Conservation (phyloP, 2,888 invertebrate species). For the Diloba caeruleocephala region DNA sequence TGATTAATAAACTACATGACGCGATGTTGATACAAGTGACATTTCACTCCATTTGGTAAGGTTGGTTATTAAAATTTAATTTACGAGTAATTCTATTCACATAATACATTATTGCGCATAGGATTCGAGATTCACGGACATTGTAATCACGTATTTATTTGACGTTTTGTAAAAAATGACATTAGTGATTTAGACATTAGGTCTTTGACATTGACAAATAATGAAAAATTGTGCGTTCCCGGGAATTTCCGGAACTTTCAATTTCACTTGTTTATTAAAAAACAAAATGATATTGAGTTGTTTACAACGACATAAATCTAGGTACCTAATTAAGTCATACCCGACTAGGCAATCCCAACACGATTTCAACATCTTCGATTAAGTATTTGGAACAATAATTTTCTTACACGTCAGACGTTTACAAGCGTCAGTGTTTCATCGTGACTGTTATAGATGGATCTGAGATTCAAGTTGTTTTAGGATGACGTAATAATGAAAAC, state of each 20-base stretch:
- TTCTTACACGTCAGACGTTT: slow-evolving; percentile 57
- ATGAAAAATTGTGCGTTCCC: slow-evolving; percentile 48
- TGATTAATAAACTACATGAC: slow-evolving; percentile 14
- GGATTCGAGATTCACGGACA: neutral
- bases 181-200: slow-evolving; percentile 1
- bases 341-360: slow-evolving; percentile 83
- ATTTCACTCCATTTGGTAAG: slow-evolving; percentile 3
- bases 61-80: slow-evolving; percentile 2
- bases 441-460: slow-evolving; percentile 60
- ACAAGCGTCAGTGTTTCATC: slow-evolving; percentile 54
- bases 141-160: slow-evolving; percentile 10
- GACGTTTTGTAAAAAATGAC: slow-evolving; percentile 29
- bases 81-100: slow-evolving; percentile 11
- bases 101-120: slow-evolving; percentile 6
- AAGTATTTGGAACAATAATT: slow-evolving; percentile 54
- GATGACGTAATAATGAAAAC: slow-evolving; percentile 85
- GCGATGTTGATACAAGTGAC: slow-evolving; percentile 32
- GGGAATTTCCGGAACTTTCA: slow-evolving; percentile 32
- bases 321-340: slow-evolving; percentile 69
- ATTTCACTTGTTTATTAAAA: slow-evolving; percentile 8
- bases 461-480: slow-evolving; percentile 63
- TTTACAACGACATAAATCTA: slow-evolving; percentile 21
- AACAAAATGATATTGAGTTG: too few relatives aligned
- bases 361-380: slow-evolving; percentile 78
- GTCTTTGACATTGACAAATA: slow-evolving; percentile 48